phyloP scores from a whole-genome alignment of 2,113 vertebrate species.

The Laticauda colubrina region DNA sequence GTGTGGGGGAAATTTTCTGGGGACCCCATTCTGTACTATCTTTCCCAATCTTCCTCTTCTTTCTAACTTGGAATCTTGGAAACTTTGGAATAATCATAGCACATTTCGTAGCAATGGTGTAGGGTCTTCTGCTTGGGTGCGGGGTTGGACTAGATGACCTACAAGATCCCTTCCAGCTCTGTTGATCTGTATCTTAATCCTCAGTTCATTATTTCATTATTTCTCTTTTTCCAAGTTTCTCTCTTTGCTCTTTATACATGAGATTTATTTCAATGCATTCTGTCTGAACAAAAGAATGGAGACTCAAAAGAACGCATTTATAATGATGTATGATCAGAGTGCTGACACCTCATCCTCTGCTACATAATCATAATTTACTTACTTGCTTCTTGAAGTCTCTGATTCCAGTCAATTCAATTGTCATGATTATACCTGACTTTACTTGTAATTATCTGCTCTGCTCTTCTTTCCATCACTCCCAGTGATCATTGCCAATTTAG shows the following conservation, averaged over 20 bases:
- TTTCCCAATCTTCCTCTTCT: neutral
- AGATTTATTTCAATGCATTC: neutral
- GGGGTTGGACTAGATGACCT: too few relatives aligned
- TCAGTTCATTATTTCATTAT: neutral
- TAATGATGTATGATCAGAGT: neutral
- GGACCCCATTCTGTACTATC: neutral
- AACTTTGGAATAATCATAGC: neutral
- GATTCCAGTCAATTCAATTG: neutral
- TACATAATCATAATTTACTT: neutral
- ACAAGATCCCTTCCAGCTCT: too few relatives aligned
- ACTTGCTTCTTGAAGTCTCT: neutral
- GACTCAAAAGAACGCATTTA: neutral
- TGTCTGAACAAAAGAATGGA: neutral
- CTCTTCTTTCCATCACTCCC: neutral
- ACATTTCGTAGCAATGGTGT: neutral
- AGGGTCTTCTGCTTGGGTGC: too few relatives aligned
- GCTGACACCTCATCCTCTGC: neutral
- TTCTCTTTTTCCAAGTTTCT: neutral
- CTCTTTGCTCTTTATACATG: neutral
- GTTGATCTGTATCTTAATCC: too few relatives aligned
- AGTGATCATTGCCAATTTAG: neutral
- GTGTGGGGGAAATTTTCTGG: neutral
- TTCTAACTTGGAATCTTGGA: neutral
- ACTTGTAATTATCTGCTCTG: neutral
- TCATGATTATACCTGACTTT: neutral